Evolutionary conservation across 2,888 invertebrate genomes (phyloP), one percentile per base, ranked within the genome.

Genomic region (Euplexia lucipara): DNA sequence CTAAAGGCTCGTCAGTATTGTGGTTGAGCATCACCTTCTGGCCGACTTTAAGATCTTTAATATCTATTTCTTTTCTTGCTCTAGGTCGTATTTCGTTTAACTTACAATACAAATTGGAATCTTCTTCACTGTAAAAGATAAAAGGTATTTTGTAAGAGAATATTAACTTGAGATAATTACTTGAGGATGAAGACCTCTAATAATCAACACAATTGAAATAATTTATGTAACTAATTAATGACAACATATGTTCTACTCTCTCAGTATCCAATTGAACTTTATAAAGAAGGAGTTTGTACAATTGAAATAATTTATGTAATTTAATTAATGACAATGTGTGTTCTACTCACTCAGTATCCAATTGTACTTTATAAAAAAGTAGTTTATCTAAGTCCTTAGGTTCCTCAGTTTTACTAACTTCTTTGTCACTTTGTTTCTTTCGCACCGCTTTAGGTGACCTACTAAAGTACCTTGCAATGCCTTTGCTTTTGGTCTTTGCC

Each of bases 11-110:
- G 63, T 98, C 97, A 10, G 96, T 94, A 85, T 98, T 98, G 84
- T 97, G 96, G 89, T 98, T 98, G 0, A 97, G 94, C 96, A 98
- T 96, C 9, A 98, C 96, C 57, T 85, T 95, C 77, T 96, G 95
- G 0, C 96, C 97, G 6, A 93, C 88, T 79, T 95, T 89, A 26
- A 98, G 85, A 56, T 97, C 94, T 1, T 92, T 87, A 14, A 96
- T 84, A 18, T 95, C 87, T 53, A 97, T 89, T 26, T 91, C 90
- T 30, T 88, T 94, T 70, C 96, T 92, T 0, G 98, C 96, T 78
- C 97, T 92, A 0, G 98, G 98, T 61, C 98, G 94, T 54, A 98
- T 95, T 67, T 96, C 95, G 49, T 95, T 90, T 72, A 96, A 90
- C 63, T 91, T 91, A 68, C 91, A 93, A 70, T 89, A 93, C 16